phyloP scores from a whole-genome alignment of 2,888 invertebrate species.

The Endotricha flammealis region DNA sequence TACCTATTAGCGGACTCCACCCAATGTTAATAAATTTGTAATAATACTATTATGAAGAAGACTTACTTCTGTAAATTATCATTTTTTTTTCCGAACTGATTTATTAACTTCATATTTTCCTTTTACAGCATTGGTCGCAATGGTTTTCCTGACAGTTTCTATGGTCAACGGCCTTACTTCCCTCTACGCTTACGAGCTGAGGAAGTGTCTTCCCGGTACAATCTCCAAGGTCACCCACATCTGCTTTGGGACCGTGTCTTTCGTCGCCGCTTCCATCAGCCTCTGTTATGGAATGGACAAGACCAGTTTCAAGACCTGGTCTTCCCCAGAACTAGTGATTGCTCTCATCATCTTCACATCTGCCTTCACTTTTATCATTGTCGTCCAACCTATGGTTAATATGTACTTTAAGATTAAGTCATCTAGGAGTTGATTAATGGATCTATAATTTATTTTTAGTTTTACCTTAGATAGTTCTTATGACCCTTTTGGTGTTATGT shows the following conservation, averaged over 20 bases:
- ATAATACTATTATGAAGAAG: no score
- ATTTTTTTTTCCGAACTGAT: no score
- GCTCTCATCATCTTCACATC: not conserved
- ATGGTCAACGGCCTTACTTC: conserved; percentile 3
- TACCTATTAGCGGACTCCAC: no score
- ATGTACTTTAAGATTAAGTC: no score
- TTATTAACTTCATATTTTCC: no score
- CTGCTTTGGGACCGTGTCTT: not conserved
- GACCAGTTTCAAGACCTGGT: not conserved
- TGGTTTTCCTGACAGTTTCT: conserved; percentile 1
- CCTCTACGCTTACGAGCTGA: conserved; percentile 2
- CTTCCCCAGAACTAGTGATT: not conserved
- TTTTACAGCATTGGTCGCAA: conserved; percentile 1
- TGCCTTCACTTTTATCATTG: conserved; percentile 1
- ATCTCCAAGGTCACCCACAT: conserved; percentile 1
- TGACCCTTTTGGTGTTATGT: no score
- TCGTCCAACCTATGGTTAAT: not conserved
- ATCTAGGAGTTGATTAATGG: no score
- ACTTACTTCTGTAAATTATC: no score
- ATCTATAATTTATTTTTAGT: no score
- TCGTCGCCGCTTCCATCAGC: not conserved
- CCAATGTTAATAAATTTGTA: no score
- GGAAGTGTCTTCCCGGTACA: not conserved
- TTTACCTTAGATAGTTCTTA: no score
- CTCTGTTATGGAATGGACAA: conserved; percentile 1